Percentiles rank a stretch among this genome's conserved stretches.
Evolutionary conservation across 2,113 vertebrate species (phyloP).

Genomic region (Dasypus novemcinctus): DNA sequence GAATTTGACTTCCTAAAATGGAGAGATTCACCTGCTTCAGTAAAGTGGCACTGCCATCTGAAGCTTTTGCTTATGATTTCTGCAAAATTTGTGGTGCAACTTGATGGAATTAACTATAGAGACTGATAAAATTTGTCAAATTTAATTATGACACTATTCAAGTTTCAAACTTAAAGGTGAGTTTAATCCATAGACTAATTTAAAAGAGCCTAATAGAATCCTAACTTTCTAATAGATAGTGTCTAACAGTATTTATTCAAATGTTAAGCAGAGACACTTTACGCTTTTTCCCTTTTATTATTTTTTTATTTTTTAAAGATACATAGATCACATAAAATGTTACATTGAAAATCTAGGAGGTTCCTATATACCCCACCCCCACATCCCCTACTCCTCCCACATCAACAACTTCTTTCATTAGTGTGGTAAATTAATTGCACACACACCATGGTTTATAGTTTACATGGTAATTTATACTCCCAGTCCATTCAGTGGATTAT

Average conservation of each 20-base stretch:
- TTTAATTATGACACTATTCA: not conserved
- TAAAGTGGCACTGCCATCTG: not conserved
- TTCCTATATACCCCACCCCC: no score
- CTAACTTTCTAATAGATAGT: not conserved
- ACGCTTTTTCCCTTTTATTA: conserved; percentile 5
- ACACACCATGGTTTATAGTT: no score
- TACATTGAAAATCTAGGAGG: no score
- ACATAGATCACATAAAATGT: no score
- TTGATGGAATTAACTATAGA: not conserved
- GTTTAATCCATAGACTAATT: not conserved
- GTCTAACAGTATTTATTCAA: conserved; percentile 34
- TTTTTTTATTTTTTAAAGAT: no score
- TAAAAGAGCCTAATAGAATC: not conserved
- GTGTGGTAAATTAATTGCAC: no score
- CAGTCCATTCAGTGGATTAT: no score
- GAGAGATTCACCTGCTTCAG: not conserved
- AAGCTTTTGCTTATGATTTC: not conserved
- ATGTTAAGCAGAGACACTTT: conserved; percentile 21
- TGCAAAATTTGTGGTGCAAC: not conserved
- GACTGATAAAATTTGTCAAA: not conserved
- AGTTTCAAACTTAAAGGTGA: not conserved
- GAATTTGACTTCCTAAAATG: not conserved
- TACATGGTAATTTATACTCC: no score
- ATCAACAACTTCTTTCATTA: no score
- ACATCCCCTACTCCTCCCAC: no score